Evolutionary conservation across 2,797 vertebrate species (phyloP).

Genomic region (Rhinoraja longicauda): DNA sequence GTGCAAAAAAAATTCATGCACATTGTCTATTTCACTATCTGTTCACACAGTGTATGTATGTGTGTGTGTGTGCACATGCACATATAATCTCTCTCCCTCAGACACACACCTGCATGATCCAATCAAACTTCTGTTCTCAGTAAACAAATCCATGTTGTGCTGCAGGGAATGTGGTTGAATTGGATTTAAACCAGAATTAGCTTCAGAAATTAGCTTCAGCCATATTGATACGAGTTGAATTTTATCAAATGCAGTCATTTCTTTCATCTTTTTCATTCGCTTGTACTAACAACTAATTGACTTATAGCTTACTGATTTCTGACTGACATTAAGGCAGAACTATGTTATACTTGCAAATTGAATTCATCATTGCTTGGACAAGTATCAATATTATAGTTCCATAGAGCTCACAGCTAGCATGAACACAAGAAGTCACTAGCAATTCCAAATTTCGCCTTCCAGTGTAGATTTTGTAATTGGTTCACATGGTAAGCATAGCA

Average conservation of each 20-base stretch:
- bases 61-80: no score
- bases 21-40: background rate
- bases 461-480: background rate
- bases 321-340: background rate
- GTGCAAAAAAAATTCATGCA: background rate
- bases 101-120: background rate
- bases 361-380: background rate
- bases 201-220: background rate
- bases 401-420: background rate
- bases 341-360: background rate
- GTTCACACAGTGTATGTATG: background rate
- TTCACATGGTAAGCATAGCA: background rate
- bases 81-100: no score
- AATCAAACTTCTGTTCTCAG: background rate
- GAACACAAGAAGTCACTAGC: background rate
- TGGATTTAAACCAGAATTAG: background rate
- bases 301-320: background rate
- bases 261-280: background rate
- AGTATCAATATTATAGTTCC: slow-evolving; percentile 7
- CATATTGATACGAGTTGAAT: slow-evolving; percentile 5
- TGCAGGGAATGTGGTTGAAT: background rate
- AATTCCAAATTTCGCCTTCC: background rate
- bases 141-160: background rate
- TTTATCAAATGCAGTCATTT: background rate
- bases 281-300: slow-evolving; percentile 19